phyloP scores from a whole-genome alignment of 2,888 invertebrate species.

The Dione juno region DNA sequence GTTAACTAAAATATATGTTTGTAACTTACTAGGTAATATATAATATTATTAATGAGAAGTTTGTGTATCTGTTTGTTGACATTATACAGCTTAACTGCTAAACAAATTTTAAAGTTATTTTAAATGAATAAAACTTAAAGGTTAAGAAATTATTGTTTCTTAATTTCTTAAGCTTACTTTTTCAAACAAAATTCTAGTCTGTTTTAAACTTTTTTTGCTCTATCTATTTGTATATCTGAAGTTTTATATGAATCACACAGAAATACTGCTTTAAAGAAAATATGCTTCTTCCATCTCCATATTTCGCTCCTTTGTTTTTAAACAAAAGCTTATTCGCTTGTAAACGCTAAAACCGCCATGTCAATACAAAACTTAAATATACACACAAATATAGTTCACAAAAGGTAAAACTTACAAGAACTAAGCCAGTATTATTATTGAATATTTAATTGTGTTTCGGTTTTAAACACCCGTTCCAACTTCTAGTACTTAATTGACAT shows the following conservation, averaged over 20 bases:
- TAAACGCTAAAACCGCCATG: not conserved
- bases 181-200: too few relatives aligned
- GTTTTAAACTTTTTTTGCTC: too few relatives aligned
- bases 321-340: not conserved
- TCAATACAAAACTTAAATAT: not conserved
- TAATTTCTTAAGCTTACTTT: too few relatives aligned
- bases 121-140: not conserved
- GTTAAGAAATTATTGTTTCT: too few relatives aligned
- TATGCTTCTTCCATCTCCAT: not conserved
- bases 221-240: too few relatives aligned
- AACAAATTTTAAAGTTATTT: not conserved
- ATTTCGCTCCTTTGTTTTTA: not conserved
- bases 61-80: not conserved
- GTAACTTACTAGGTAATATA: too few relatives aligned
- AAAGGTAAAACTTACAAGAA: slow-evolving; percentile 9
- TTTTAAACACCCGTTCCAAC: slow-evolving; percentile 20
- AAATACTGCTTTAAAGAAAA: not conserved
- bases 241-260: not conserved
- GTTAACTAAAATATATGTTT: not conserved
- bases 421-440: slow-evolving; percentile 5
- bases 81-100: not conserved
- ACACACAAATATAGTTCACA: not conserved
- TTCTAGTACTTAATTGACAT: slow-evolving; percentile 35
- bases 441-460: slow-evolving; percentile 28
- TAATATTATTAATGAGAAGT: not conserved